Base-by-base conservation (phyloP, 92 coral and sea anemone species). In the Zoanthus sociatus region DNA sequence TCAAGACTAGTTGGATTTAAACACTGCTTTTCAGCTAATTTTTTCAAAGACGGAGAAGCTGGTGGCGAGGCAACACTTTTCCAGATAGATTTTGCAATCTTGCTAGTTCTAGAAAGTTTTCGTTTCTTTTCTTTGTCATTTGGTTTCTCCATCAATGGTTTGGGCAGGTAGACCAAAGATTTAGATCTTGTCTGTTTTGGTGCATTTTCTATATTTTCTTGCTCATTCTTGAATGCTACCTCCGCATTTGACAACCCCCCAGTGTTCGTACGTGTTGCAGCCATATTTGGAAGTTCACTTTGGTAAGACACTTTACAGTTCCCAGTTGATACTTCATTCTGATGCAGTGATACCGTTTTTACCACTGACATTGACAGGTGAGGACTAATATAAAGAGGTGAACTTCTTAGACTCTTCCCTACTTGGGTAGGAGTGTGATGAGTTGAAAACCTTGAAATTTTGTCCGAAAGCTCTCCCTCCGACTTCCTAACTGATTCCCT, bases 41-140 rank as follows among this genome's bases (percentile, higher is more conserved):
- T 81, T 63, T 31, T 63, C 1, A 54, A 61, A 45, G 64, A 44
- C 5, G 91, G 87, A 2, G 88, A 46, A 68, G 6, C 83, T 15
- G 86, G 83, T 26, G 90, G 92, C 16, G 92, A 86, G 50, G 94
- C 31, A 16, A 87, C 78, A 67, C 78, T 89, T 64, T 82, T 92
- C 73, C 88, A 89, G 42, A 93, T 86, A 60, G 71, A 51, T 30
- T 89, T 87, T 30, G 90, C 85, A 66, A 93, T 77, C 68, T 89
- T 93, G 32, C 85, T 51, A 5, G 96, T 92, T 79, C 78, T 90
- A 12, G 96, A 93, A 12, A 87, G 86, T 33, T 89, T 92, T 11
- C 92, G 87, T 45, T 85, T 94, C 61, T 50, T 61, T 21, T 81
- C 74, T 18, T 67, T 68, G 32, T 71, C 94, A 15, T 72, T 74